phyloP scores from a whole-genome alignment of 2,888 invertebrate genomes.

The Pyrrhosoma nymphula region DNA sequence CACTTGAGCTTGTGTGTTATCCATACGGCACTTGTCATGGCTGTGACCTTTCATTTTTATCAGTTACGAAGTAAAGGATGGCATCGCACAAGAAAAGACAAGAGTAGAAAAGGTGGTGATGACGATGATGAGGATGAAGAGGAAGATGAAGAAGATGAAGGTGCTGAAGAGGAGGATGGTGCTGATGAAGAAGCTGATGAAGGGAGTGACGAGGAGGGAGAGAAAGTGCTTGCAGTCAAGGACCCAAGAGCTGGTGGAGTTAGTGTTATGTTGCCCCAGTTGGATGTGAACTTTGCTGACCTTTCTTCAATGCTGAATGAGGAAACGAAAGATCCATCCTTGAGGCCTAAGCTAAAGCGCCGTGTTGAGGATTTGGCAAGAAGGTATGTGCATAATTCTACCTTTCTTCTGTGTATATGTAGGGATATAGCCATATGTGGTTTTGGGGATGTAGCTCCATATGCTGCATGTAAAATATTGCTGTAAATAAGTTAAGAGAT shows the following conservation, averaged over 20 bases:
- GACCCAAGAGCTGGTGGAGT: slow-evolving; percentile 92
- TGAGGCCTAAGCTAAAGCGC: slow-evolving; percentile 46
- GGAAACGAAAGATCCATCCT: neutral
- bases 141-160: slow-evolving; percentile 74
- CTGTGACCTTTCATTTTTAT: neutral
- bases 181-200: slow-evolving; percentile 72
- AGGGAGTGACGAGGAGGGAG: slow-evolving; percentile 72
- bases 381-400: neutral
- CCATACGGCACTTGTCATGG: neutral
- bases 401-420: too few relatives aligned
- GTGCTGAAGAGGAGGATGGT: slow-evolving; percentile 70
- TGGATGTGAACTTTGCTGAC: slow-evolving; percentile 83
- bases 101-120: slow-evolving; percentile 83
- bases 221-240: slow-evolving; percentile 74
- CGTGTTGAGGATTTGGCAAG: slow-evolving; percentile 36
- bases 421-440: too few relatives aligned
- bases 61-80: slow-evolving; percentile 12
- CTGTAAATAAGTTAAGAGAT: too few relatives aligned
- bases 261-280: slow-evolving; percentile 85
- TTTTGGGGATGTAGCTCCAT: too few relatives aligned
- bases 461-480: too few relatives aligned
- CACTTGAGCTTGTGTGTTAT: too few relatives aligned
- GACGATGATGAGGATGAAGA: slow-evolving; percentile 74
- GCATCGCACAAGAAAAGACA: slow-evolving; percentile 79
- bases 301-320: slow-evolving; percentile 81